Evolutionary conservation across 37 sponge, comb jelly and placozoan genomes (phyloP).

Genomic region (Oopsacas minuta): DNA sequence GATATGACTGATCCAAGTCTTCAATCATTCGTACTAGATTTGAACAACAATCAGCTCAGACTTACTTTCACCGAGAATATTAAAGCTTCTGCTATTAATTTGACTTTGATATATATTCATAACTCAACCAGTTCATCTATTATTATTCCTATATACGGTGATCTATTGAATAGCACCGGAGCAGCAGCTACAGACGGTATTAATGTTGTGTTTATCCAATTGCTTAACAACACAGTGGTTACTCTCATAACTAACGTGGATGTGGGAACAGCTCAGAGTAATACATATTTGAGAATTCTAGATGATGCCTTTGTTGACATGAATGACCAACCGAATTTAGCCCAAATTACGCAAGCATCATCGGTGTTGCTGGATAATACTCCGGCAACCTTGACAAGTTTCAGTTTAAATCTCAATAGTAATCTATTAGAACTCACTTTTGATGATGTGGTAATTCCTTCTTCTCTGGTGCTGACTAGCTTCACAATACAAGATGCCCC

Average conservation of each 20-base stretch:
- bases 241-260: neutral
- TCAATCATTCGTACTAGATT: conserved; percentile 40
- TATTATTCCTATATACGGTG: neutral
- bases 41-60: conserved; percentile 42
- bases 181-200: neutral
- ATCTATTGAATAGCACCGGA: neutral
- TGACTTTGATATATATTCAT: conserved; percentile 34
- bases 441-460: conserved; percentile 46
- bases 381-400: conserved; percentile 37
- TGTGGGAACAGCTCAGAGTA: neutral
- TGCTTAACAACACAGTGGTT: neutral
- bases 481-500: conserved; percentile 49
- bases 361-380: conserved; percentile 35
- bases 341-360: conserved; percentile 25
- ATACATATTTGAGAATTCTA: conserved; percentile 21
- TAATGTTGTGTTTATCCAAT: neutral
- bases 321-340: neutral
- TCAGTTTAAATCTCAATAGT: conserved; percentile 48
- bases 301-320: conserved; percentile 18
- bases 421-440: conserved; percentile 42
- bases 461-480: conserved; percentile 29
- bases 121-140: conserved; percentile 1
- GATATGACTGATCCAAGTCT: conserved; percentile 46
- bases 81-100: conserved; percentile 39
- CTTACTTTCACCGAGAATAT: conserved; percentile 54